Percentiles rank a stretch among this genome's conserved stretches.
phyloP scores from a whole-genome alignment of 1,140 invertebrate genomes.

The Heliconius eleuchia region DNA sequence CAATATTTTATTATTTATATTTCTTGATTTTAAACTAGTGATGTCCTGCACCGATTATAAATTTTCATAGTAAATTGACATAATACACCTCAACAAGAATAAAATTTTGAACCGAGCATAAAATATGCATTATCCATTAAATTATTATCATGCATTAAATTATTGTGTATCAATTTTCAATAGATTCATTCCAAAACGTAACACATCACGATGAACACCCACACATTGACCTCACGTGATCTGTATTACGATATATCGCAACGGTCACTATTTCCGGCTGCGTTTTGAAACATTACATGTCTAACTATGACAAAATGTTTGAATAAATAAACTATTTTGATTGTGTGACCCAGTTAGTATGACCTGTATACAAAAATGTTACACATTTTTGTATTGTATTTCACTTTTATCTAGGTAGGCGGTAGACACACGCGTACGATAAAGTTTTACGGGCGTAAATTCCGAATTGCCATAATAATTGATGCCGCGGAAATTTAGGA shows the following conservation, averaged over 20 bases:
- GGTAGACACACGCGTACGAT: too few relatives aligned
- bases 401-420: too few relatives aligned
- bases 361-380: too few relatives aligned
- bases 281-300: background rate
- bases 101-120: too few relatives aligned
- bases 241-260: background rate
- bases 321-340: background rate
- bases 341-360: too few relatives aligned
- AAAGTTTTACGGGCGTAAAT: too few relatives aligned
- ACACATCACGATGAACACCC: background rate
- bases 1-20: background rate
- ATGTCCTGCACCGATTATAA: background rate
- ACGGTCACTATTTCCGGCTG: background rate
- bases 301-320: background rate
- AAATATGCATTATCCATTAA: background rate
- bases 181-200: background rate
- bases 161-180: background rate
- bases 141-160: background rate
- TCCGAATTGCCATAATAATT: too few relatives aligned
- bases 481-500: too few relatives aligned
- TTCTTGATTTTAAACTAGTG: background rate
- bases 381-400: too few relatives aligned
- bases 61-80: background rate
- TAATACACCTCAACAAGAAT: background rate
- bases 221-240: background rate